phyloP scores from a whole-genome alignment of 1,140 invertebrate genomes.

The Aphis gossypii region DNA sequence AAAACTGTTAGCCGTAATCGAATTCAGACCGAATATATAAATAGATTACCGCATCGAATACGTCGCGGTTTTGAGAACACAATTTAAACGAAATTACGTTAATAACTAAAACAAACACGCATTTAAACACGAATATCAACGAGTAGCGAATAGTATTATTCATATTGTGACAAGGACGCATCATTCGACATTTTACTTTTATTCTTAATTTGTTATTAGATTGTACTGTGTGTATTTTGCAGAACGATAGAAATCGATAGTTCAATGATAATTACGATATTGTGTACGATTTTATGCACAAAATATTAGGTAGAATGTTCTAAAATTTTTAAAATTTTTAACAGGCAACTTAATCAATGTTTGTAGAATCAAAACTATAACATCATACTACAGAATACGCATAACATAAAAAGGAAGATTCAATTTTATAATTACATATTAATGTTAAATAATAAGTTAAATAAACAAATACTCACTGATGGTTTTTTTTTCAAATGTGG shows the following conservation, averaged over 20 bases:
- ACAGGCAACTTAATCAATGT: no score
- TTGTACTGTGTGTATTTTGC: not conserved
- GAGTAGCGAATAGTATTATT: not conserved
- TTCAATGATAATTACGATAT: not conserved
- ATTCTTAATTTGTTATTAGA: not conserved
- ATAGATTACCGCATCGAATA: not conserved
- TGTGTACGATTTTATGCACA: not conserved
- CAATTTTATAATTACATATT: no score
- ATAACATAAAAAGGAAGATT: no score
- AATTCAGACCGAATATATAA: not conserved
- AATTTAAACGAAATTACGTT: not conserved
- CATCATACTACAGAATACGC: no score
- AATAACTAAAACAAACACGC: not conserved
- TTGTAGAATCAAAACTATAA: no score
- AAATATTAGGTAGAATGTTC: no score
- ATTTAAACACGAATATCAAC: not conserved
- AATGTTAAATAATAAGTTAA: no score
- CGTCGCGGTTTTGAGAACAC: not conserved
- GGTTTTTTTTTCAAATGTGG: no score
- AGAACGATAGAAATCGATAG: not conserved
- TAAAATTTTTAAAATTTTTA: no score
- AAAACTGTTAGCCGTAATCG: slow-evolving; percentile 1
- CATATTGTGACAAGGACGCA: not conserved
- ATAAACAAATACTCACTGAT: no score
- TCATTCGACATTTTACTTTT: not conserved